Percentiles rank a stretch among this genome's conserved stretches.
These are phyloP conservation scores for Diorhabda elongata DNA, from an alignment of 1,140 invertebrate species.

Conservation along the genomic window DNA sequence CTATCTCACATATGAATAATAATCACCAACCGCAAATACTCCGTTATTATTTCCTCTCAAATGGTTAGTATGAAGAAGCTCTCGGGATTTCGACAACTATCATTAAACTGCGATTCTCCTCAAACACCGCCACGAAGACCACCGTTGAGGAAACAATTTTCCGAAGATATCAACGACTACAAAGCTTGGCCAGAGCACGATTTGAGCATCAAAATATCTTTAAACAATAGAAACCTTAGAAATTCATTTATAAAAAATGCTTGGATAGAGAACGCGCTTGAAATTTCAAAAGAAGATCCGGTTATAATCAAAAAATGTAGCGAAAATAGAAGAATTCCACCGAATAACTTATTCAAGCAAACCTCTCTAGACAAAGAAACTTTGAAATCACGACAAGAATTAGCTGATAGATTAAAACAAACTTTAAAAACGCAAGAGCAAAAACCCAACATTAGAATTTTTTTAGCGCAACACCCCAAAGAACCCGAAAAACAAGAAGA, in stretches of 20 bases:
- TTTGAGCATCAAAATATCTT: constrained; percentile 25
- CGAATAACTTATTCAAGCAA: constrained; percentile 27
- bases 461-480: constrained; percentile 49
- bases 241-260: constrained; percentile 36
- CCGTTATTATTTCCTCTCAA: background rate
- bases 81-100: constrained; percentile 38
- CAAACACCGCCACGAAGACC: constrained; percentile 22
- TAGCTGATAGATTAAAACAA: constrained; percentile 51
- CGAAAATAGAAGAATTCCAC: constrained; percentile 32
- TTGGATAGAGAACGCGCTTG: constrained; percentile 31
- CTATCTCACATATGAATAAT: too few species aligned
- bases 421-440: constrained; percentile 53
- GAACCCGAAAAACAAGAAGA: constrained; percentile 26
- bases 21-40: too few species aligned
- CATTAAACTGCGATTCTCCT: constrained; percentile 35
- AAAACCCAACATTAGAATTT: constrained; percentile 55
- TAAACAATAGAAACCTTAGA: constrained; percentile 29
- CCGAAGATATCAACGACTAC: constrained; percentile 35
- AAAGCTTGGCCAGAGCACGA: constrained; percentile 24
- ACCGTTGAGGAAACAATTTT: constrained; percentile 40
- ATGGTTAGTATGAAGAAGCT: constrained; percentile 30
- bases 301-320: constrained; percentile 41
- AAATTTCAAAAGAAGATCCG: constrained; percentile 24
- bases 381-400: constrained; percentile 52
- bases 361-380: constrained; percentile 47